Evolutionary conservation across 2,113 vertebrate species (phyloP), one percentile per base, ranked within the genome.

Genomic region (Oryzias woworae): DNA sequence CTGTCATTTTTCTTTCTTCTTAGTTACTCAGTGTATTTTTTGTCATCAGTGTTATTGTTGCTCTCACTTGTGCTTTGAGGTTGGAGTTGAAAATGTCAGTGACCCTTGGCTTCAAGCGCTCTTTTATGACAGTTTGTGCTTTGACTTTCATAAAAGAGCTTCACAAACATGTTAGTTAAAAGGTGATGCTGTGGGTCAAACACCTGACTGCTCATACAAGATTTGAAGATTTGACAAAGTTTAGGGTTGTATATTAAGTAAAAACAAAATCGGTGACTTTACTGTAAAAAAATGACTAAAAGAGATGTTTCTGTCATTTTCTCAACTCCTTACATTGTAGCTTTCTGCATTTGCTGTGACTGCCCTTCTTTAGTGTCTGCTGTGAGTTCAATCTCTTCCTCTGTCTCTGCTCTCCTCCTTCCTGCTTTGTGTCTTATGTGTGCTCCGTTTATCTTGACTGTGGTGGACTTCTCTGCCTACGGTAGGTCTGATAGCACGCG

Each of bases 361-460:
- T 86, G 84, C 83, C 75, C 86, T 74, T 67, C 87, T 62, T 78
- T 90, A 88, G 85, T 92, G 88, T 90, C 87, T 92, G 88, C 87
- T 90, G 88, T 92, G 89, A 91, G 90, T 91, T 93, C 90, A 92
- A 92, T 91, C 85, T 92, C 87, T 93, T 65, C 90, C 90, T 92
- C 85, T 92, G 89, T 92, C 89, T 92, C 87, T 92, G 88, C 91
- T 90, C 90, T 91, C 91, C 85, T 91, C 85, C 86, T 88, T 90
- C 90, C 86, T 83, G 88, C 91, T 93, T 87, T 93, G 83, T 92
- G 90, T 92, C 90, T 92, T 89, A 89, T 91, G 86, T 91, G 90
- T 92, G 91, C 88, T 88, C 82, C 89, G 84, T 92, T 87, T 92
- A 90, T 92, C 90, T 90, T 92, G 91, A 92, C 90, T 91, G 90